Conservation (phyloP, 1,140 invertebrate species). For the Eumeta japonica region DNA sequence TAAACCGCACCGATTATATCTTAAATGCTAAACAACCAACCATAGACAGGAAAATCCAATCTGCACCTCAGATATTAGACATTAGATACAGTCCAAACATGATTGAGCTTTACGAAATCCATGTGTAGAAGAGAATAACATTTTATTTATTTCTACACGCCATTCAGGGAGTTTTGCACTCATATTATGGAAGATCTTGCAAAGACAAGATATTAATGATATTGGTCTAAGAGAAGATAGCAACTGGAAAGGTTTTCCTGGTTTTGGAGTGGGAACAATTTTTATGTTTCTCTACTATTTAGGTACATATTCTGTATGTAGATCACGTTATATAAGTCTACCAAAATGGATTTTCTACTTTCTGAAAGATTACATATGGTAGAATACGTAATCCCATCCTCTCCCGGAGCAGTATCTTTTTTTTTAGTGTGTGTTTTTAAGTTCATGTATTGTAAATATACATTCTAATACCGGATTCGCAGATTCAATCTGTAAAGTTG, state of each 20-base stretch:
- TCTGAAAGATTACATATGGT: slow-evolving; percentile 9
- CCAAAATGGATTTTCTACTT: not conserved
- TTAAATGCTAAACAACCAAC: slow-evolving; percentile 8
- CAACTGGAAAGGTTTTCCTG: not conserved
- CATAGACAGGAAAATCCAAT: slow-evolving; percentile 8
- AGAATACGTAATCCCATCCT: slow-evolving; percentile 12
- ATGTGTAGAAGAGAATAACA: not conserved
- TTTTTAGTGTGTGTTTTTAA: too few relatives aligned
- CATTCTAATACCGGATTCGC: too few relatives aligned
- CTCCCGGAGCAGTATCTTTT: slow-evolving; percentile 12
- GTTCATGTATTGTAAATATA: too few relatives aligned
- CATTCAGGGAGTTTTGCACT: slow-evolving; percentile 2
- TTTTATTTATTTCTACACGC: not conserved
- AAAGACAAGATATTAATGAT: too few relatives aligned
- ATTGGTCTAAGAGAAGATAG: too few relatives aligned
- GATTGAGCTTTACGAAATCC: slow-evolving; percentile 5
- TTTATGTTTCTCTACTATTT: slow-evolving; percentile 2
- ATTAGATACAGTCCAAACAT: slow-evolving; percentile 7
- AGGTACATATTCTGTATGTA: not conserved
- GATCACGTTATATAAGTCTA: too few relatives aligned
- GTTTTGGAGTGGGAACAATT: slow-evolving; percentile 4
- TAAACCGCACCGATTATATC: slow-evolving; percentile 5
- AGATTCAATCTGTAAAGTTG: too few relatives aligned
- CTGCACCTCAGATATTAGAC: slow-evolving; percentile 6
- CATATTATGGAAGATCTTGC: slow-evolving; percentile 5